Evolutionary conservation across 2,888 invertebrate species (phyloP), one percentile per base, ranked within the genome.

Genomic region (Arrhopalites spinosus): DNA sequence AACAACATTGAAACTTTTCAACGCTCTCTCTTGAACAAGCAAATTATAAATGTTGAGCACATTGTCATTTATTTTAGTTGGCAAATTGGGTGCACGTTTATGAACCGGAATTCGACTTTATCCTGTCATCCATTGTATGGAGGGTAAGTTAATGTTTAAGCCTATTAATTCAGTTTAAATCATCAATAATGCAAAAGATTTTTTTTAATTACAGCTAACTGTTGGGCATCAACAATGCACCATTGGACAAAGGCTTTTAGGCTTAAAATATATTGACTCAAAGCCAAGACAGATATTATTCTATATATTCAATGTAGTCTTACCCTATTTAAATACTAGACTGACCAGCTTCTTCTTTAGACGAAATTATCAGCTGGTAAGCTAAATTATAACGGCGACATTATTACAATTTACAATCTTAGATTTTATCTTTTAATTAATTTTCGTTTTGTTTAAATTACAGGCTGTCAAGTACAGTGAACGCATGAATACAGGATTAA

Each of bases 111-210:
- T 71, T 81, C 36, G 77, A 77, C 20, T 27, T 81, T 1, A 13
- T 81, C 0, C 20, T 79, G 2, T 79, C 76, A 25, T 78, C 79
- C 45, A 2, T 79, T 15, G 75, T 81, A 29, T 81, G 81, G 81
- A 77, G 76, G 78, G 79, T 81, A 78, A 56, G 25, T 61, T 25
- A 72, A 11, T 27, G 15, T 74, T 47, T 43, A 29, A n/a, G n/a
- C 20, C n/a, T 13, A 23, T 7, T 47, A 23, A 53, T n/a, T 36
- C 15, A 53, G 15, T 59, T 23, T 30, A n/a, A n/a, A n/a, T n/a
- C n/a, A n/a, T n/a, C n/a, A 45, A 43, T 56, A 53, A 61, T 45
- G 15, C 11, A 15, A 61, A 36, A 47, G 20, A 1, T 56, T 61
- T 17, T 20, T 61, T 29, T 30, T 64, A 29, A 68, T 30, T n/a